Conservation (phyloP, 2,113 vertebrate genomes). For the Bufo gargarizans region DNA sequence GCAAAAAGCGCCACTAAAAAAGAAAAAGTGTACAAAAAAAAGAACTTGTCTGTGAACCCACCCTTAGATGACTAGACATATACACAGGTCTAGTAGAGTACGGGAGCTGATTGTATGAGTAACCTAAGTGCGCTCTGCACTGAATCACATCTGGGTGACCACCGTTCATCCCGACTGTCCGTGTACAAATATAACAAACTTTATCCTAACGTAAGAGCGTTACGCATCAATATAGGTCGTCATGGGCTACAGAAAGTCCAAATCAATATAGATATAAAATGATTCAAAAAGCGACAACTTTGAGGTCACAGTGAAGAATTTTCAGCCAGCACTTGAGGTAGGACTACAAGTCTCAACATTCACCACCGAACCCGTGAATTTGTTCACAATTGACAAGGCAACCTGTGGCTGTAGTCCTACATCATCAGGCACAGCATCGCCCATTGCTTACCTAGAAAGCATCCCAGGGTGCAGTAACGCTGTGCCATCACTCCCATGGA, state of each 20-base stretch:
- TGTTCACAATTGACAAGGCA: neutral
- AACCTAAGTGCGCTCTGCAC: too few species aligned
- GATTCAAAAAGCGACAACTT: neutral
- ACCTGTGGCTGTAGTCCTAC: constrained; percentile 16
- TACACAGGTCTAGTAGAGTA: too few species aligned
- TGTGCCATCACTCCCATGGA: constrained; percentile 10
- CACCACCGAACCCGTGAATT: neutral
- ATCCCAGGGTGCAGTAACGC: constrained; percentile 35
- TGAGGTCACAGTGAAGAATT: neutral
- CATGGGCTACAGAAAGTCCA: neutral
- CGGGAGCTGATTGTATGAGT: too few species aligned
- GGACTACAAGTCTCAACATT: constrained; percentile 15
- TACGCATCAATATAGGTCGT: neutral
- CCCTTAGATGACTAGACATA: too few species aligned
- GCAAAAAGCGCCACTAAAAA: too few species aligned
- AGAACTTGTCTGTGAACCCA: too few species aligned
- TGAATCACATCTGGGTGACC: neutral
- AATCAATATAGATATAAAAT: neutral
- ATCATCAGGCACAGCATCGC: neutral
- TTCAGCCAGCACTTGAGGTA: neutral
- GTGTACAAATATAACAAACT: neutral
- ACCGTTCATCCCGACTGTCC: neutral
- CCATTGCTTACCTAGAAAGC: constrained; percentile 43
- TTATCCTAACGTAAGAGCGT: neutral
- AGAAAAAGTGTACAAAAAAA: too few species aligned